Conservation (phyloP, 2,797 vertebrate species). For the Philypnodon macrostomus region DNA sequence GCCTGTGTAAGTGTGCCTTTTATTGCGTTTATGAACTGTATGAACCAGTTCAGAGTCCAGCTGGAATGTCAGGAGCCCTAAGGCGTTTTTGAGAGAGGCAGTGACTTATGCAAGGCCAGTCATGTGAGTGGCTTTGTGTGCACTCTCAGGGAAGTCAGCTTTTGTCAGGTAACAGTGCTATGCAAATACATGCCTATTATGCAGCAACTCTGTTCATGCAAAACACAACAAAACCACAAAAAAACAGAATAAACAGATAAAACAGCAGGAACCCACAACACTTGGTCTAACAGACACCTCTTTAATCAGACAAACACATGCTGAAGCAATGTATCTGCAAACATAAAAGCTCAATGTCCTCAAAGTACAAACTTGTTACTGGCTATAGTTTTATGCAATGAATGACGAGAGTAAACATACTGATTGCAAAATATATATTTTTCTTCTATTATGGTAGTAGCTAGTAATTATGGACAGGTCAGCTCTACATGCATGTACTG, state of each 20-base stretch:
- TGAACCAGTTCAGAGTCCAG: constrained; percentile 50
- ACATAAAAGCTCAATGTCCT: constrained; percentile 29
- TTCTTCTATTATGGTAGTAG: too few relatives aligned
- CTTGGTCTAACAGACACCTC: constrained; percentile 5
- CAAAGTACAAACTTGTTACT: constrained; percentile 57
- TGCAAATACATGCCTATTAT: constrained; percentile 69
- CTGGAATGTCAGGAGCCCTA: constrained; percentile 52
- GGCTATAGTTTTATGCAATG: constrained; percentile 21
- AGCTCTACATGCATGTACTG: too few relatives aligned
- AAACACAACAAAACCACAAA: constrained; percentile 43
- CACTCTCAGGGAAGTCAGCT: constrained; percentile 54
- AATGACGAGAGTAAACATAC: too few relatives aligned
- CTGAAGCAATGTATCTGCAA: constrained; percentile 42
- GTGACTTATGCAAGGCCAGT: constrained; percentile 70
- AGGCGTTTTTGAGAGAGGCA: constrained; percentile 34
- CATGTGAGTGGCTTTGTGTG: constrained; percentile 65
- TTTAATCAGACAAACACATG: constrained; percentile 1
- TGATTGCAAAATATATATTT: too few relatives aligned
- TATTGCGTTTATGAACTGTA: constrained; percentile 36
- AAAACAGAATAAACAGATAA: constrained; percentile 34
- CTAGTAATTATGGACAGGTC: too few relatives aligned
- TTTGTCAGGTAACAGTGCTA: constrained; percentile 64
- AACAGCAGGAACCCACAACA: constrained; percentile 6
- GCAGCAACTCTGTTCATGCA: constrained; percentile 65
- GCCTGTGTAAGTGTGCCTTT: constrained; percentile 12